Evolutionary conservation across 2,797 vertebrate genomes (phyloP), one percentile per base, ranked within the genome.

Genomic region (Manis pentadactyla): DNA sequence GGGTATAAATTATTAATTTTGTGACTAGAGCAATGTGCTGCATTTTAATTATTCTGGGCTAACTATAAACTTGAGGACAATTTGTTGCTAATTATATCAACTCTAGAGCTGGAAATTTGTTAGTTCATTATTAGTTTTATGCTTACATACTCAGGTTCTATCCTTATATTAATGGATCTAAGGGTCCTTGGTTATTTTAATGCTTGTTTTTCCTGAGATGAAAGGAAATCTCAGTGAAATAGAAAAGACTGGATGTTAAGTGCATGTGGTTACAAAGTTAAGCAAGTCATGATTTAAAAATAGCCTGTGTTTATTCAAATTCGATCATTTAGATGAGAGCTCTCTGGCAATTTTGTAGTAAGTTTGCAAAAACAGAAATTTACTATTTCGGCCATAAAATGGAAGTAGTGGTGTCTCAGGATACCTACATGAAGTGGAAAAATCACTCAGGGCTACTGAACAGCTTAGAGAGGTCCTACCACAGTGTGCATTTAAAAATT

Each of bases 71-170:
- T 37, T 42, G 18, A 87, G 74, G 73, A 55, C 17, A 86, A 51
- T 73, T 46, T 82, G 0, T 74, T 77, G 25, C 18, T 87, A 27
- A 57, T 59, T 34, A 7, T 3, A 19, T 53, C 31, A 87, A 7
- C 64, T 83, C 68, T 64, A 31, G 69, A 68, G 31, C 95, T 59
- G 39, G 4, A 81, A 77, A n/a, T 81, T 69, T 92, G 11, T 8
- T 90, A 11, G 1, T 89, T 87, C 81, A 51, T 61, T 69, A 29
- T 86, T 63, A 78, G 71, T 86, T 95, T 61, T 85, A 86, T 83
- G 10, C 23, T 83, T 92, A 82, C 27, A 29, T 8, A 63, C 29
- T 74, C 14, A 34, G 18, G 77, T 46, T 77, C 2, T 63, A 25
- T 66, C 15, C 18, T 93, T 46, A 5, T 29, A 34, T 85, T 94